phyloP scores from a whole-genome alignment of 1,140 invertebrate genomes.

The Apis mellifera region Amel_HAv3.1 CM009938.2:3644001-3644500 shows the following conservation, averaged over 20 bases:
- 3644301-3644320: conserved; percentile 9
- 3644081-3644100: no score
- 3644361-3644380: not conserved
- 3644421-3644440: not conserved
- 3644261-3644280: conserved; percentile 16
- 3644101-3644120: no score
- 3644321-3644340: not conserved
- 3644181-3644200: not conserved
- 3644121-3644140: not conserved
- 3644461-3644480: no score
- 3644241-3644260: not conserved
- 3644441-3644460: no score
- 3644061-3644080: no score
- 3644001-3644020: no score
- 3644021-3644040: no score
- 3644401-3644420: not conserved
- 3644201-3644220: conserved; percentile 15
- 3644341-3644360: not conserved
- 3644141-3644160: not conserved
- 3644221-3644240: not conserved
- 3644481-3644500: no score
- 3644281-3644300: not conserved
- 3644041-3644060: no score
- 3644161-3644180: not conserved
- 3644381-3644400: not conserved